Evolutionary conservation across 1,140 invertebrate species (phyloP), one percentile per base, ranked within the genome.

Genomic region (Drosophila yakuba): DNA sequence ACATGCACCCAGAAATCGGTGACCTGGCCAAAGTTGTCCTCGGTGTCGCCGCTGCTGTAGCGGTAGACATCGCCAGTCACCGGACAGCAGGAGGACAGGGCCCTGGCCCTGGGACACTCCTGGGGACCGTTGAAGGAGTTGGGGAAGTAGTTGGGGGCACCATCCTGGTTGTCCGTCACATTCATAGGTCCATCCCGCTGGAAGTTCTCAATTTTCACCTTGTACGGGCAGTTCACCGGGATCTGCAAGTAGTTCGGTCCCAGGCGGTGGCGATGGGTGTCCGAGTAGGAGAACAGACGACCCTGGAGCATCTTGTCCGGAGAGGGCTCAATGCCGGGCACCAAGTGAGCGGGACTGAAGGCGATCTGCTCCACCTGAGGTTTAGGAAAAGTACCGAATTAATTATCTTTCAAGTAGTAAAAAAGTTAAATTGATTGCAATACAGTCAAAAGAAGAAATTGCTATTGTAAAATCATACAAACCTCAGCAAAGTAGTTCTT

Each of bases 261-360:
- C 43, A 99, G 94, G 23, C 98, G 95, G 93, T 99, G 96, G 66
- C 97, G 95, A 83, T 99, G 98, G 4, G 99, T 98, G 93, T 99
- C 99, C 5, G 95, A 95, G 93, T 99, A 99, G 11, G 98, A 95
- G 92, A 99, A 99, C 6, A 99, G 93, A 75, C 99, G 96, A 41
- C 97, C 98, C 93, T 98, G 97, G 68, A 99, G 93, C 97, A 99
- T 97, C 93, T 98, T 98, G 89, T 99, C 98, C 0, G 97, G 98
- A 28, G 97, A 97, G 12, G 97, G 94, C 90, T 97, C 96, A 90
- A 99, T 98, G 15, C 98, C 96, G 36, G 98, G 98, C 57, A 98
- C 95, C 93, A 99, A 90, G 91, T 99, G 97, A 20, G 97, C 95
- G 0, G 98, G 98, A 83, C 95, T 96, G 93, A 99, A 99, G 3